These are phyloP conservation scores for Ecdyonurus torrentis DNA, from an alignment of 2,888 invertebrate species.

Conservation along the genomic window DNA sequence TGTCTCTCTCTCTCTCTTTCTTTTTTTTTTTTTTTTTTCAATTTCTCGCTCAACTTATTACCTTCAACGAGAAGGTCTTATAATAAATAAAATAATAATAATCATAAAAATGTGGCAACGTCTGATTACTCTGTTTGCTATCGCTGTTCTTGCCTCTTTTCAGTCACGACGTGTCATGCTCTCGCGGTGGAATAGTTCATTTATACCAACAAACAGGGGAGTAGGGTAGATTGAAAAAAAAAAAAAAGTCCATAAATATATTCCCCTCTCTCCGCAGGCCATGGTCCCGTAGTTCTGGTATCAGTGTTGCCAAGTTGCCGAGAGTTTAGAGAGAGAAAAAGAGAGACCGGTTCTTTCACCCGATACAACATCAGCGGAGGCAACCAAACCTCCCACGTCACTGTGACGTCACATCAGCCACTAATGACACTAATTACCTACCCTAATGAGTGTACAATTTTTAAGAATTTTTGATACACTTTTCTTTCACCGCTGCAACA, in stretches of 20 bases:
- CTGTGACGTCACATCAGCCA: neutral
- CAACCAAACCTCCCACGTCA: conserved; percentile 1
- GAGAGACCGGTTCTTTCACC: conserved; percentile 3
- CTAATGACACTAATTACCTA: neutral
- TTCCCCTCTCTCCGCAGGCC: neutral
- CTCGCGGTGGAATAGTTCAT: neutral
- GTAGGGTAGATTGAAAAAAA: neutral
- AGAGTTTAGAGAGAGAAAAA: neutral
- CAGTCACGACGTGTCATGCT: conserved; percentile 3
- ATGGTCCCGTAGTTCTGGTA: neutral
- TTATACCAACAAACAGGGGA: neutral
- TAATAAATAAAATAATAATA: too few species aligned
- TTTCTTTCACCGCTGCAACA: too few species aligned
- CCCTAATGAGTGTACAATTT: neutral
- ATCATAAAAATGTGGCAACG: neutral
- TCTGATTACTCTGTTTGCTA: neutral
- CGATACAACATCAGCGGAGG: neutral
- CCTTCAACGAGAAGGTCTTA: neutral
- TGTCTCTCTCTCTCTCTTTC: too few species aligned
- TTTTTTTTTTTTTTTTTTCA: too few species aligned
- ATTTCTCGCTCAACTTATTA: neutral
- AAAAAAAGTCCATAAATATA: neutral
- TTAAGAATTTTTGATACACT: too few species aligned
- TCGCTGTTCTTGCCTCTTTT: neutral
- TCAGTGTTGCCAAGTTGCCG: neutral